phyloP scores from a whole-genome alignment of 2,113 vertebrate genomes.

The Mobula birostris region DNA sequence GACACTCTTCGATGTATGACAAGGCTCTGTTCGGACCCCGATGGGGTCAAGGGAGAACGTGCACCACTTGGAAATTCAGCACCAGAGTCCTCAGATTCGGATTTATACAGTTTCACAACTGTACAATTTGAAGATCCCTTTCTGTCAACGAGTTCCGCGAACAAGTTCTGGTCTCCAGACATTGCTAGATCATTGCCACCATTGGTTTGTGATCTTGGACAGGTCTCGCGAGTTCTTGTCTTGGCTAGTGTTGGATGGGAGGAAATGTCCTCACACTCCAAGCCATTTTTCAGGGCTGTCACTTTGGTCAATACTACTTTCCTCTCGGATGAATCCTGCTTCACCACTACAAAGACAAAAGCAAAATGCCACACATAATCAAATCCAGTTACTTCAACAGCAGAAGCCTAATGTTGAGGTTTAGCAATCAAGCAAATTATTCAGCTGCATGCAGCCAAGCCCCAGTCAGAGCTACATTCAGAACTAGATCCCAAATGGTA shows the following conservation, averaged over 20 bases:
- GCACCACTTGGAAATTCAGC: slow-evolving; percentile 73
- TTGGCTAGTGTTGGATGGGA: slow-evolving; percentile 39
- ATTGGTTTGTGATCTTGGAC: slow-evolving; percentile 37
- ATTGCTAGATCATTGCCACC: slow-evolving; percentile 15
- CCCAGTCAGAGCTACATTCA: not conserved
- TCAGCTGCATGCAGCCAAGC: not conserved
- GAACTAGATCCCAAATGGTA: not conserved
- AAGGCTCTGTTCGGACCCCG: slow-evolving; percentile 73
- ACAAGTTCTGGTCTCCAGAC: slow-evolving; percentile 50
- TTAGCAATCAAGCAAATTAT: not conserved
- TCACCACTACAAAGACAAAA: slow-evolving; percentile 59
- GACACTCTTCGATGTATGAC: slow-evolving; percentile 72
- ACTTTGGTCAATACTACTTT: slow-evolving; percentile 76
- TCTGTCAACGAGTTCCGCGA: slow-evolving; percentile 46
- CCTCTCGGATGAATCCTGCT: slow-evolving; percentile 53
- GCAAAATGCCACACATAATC: not conserved
- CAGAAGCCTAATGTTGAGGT: not conserved
- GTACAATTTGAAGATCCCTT: slow-evolving; percentile 42
- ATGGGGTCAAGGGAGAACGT: slow-evolving; percentile 69
- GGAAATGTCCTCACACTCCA: slow-evolving; percentile 46
- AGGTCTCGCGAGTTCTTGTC: slow-evolving; percentile 40
- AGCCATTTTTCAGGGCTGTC: slow-evolving; percentile 60
- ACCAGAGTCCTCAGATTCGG: slow-evolving; percentile 77
- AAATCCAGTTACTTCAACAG: not conserved
- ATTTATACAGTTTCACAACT: slow-evolving; percentile 64